Evolutionary conservation across 2,797 vertebrate genomes (phyloP).

Genomic region (Pachyuromys duprasi): DNA sequence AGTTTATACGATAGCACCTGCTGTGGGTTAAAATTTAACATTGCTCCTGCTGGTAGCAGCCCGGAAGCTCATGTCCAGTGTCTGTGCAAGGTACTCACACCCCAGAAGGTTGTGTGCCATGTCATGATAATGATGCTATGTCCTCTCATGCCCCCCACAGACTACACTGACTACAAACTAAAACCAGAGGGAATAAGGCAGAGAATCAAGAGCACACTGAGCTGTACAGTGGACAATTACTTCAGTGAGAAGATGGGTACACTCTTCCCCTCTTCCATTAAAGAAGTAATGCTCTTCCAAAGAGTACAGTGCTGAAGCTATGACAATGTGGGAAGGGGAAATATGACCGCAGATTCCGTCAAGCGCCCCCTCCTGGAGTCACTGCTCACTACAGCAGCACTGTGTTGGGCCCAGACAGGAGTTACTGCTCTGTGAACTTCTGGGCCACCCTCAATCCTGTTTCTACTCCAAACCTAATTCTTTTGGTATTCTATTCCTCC

Average conservation of each 20-base stretch:
- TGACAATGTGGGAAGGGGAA: too few relatives aligned
- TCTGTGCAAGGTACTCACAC: background rate
- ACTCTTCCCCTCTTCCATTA: background rate
- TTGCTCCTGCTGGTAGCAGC: background rate
- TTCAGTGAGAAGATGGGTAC: background rate
- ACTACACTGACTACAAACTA: background rate
- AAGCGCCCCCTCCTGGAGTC: background rate
- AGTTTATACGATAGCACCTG: background rate
- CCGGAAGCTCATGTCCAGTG: background rate
- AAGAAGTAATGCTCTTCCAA: background rate
- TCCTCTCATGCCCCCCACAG: background rate
- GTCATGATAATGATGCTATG: background rate
- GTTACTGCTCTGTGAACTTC: background rate
- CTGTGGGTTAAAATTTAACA: conserved; percentile 7
- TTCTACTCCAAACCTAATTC: background rate
- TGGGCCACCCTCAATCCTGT: background rate
- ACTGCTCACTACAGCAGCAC: background rate
- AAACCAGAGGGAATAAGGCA: background rate
- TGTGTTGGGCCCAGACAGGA: background rate
- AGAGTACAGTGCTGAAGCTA: background rate
- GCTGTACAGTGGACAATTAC: background rate
- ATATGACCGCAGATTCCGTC: background rate
- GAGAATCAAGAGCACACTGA: background rate
- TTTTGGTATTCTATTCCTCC: background rate
- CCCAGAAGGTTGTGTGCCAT: background rate